These are phyloP conservation scores for Chaetura pelagica DNA, from an alignment of 2,113 vertebrate species.

Conservation along the genomic window DNA sequence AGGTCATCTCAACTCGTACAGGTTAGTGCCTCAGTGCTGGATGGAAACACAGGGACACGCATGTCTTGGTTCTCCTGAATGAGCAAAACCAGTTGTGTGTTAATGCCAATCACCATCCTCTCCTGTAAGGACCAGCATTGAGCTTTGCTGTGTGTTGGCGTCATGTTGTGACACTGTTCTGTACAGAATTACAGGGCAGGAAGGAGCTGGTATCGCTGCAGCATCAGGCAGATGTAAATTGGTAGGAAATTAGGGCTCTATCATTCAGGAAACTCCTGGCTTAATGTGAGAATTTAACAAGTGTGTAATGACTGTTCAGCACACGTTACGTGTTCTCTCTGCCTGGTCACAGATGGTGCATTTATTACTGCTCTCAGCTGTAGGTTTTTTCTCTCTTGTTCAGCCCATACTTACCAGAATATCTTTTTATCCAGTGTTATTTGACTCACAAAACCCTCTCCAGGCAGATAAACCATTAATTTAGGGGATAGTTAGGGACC, in stretches of 20 bases:
- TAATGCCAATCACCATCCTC: neutral
- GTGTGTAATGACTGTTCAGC: neutral
- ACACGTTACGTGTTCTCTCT: neutral
- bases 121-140: neutral
- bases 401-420: neutral
- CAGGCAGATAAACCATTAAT: neutral
- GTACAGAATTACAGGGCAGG: neutral
- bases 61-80: neutral
- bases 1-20: accelerated
- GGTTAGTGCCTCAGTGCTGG: neutral
- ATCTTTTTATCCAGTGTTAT: neutral
- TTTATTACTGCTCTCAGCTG: neutral
- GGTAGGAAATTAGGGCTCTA: neutral
- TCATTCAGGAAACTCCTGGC: neutral
- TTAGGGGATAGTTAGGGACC: neutral
- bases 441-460: neutral
- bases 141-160: neutral
- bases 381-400: neutral
- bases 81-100: neutral
- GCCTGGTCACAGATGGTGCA: neutral
- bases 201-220: neutral
- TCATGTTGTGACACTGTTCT: neutral
- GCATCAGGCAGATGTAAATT: neutral
- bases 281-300: neutral
- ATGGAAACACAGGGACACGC: neutral